Conservation (phyloP, 2,888 invertebrate genomes). For the Brachyptera risi region DNA sequence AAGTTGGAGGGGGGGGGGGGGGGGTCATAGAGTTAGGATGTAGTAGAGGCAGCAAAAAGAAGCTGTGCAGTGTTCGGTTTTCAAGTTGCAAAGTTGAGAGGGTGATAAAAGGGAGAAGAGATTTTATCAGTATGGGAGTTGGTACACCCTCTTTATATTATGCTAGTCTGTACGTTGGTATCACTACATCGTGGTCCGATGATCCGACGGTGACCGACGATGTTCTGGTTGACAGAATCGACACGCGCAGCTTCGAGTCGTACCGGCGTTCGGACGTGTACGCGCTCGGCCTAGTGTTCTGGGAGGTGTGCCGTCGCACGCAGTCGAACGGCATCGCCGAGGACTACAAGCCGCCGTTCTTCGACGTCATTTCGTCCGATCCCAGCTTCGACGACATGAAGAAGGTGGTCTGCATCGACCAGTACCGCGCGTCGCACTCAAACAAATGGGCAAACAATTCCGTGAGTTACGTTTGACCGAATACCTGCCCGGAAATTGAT, state of each 20-base stretch:
- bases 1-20: too few relatives aligned
- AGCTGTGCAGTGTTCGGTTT: too few relatives aligned
- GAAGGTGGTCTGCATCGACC: slow-evolving; percentile 84
- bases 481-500: too few relatives aligned
- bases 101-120: too few relatives aligned
- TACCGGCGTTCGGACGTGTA: slow-evolving; percentile 87
- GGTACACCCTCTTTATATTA: too few relatives aligned
- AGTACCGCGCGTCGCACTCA: slow-evolving; percentile 76
- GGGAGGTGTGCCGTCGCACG: slow-evolving; percentile 82
- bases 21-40: too few relatives aligned
- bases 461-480: slow-evolving; percentile 55
- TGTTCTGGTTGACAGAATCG: slow-evolving; percentile 62
- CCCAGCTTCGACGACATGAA: slow-evolving; percentile 91
- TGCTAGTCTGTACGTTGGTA: too few relatives aligned
- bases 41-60: too few relatives aligned
- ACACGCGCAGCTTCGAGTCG: slow-evolving; percentile 77
- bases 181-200: too few relatives aligned
- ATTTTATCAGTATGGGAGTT: too few relatives aligned
- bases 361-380: slow-evolving; percentile 75
- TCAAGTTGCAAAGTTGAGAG: too few relatives aligned
- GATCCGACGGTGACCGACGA: not conserved
- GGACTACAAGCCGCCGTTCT: slow-evolving; percentile 77
- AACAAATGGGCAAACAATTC: slow-evolving; percentile 74
- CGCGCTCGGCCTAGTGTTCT: slow-evolving; percentile 82
- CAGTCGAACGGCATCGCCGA: slow-evolving; percentile 67